phyloP scores from a whole-genome alignment of 2,797 vertebrate genomes.

The Sebastolobus altivelis region DNA sequence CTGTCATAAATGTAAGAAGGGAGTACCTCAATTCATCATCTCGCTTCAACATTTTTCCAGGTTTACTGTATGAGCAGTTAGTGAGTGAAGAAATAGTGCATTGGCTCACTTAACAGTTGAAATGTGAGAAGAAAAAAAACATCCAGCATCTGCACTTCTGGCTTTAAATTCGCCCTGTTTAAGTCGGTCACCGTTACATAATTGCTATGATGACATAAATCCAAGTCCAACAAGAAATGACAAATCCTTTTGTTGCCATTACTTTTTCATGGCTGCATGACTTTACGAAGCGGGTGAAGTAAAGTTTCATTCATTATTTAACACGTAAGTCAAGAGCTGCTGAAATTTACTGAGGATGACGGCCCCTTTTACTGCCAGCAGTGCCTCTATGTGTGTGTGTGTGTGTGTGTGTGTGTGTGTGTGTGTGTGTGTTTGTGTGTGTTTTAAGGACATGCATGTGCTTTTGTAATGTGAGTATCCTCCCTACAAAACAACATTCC shows the following conservation, averaged over 20 bases:
- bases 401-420: conserved; percentile 1
- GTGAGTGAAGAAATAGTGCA: not conserved
- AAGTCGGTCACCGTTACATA: conserved; percentile 43
- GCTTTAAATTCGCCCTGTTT: not conserved
- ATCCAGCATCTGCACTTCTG: not conserved
- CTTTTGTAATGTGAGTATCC: conserved; percentile 40
- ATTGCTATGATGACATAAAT: conserved; percentile 60
- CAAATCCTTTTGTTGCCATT: conserved; percentile 78
- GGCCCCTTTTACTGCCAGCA: conserved; percentile 36
- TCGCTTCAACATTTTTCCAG: not conserved
- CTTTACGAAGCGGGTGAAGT: conserved; percentile 55
- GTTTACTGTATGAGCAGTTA: not conserved
- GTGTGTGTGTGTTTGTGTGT: conserved; percentile 6
- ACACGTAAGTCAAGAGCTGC: conserved; percentile 58
- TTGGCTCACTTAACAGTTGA: not conserved
- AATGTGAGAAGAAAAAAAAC: not conserved
- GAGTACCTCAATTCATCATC: not conserved
- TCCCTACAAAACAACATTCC: conserved; percentile 52
- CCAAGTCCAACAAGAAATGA: conserved; percentile 55
- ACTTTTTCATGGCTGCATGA: conserved; percentile 75
- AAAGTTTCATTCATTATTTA: conserved; percentile 78
- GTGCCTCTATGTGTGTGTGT: not conserved
- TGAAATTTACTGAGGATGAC: conserved; percentile 57
- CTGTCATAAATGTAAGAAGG: not conserved
- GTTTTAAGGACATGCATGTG: conserved; percentile 22